Base-by-base conservation (phyloP, 2,888 invertebrate genomes). In the Spilarctia lutea region DNA sequence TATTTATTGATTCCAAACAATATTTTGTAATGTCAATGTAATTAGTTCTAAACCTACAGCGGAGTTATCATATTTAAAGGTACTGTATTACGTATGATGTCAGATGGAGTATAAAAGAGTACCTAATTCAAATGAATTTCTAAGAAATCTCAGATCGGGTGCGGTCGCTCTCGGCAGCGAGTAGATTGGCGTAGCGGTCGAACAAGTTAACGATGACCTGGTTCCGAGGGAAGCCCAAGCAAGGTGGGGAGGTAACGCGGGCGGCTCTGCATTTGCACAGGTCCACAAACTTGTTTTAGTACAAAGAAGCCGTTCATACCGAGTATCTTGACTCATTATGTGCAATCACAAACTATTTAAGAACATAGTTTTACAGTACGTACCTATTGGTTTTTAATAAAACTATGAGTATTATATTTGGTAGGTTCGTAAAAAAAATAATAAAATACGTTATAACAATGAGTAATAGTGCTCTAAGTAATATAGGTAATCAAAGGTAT, bases 121-220 rank as follows among this genome's bases (percentile, higher is more conserved):
- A n/a, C n/a, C n/a, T n/a, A 10, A 39, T n/a, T 8, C 35, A 56
- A 70, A 63, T 30, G 18, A 42, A 56, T 76, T 75, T 70, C 45
- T 52, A 72, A 80, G 65, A 74, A 66, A 80, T 72, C 63, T 73
- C 72, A 85, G 79, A 84, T 85, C 85, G 90, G 91, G 90, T 82
- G 92, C 89, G 91, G 90, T 88, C 82, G 82, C 87, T 86, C 85
- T 86, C 87, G 85, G 82, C 88, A 86, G 83, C 84, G 83, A 86
- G 87, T 83, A 85, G 88, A 60, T 63, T 56, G 71, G 86, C 85
- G 87, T 91, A 92, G 91, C 88, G 91, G 93, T 92, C 89, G 88
- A 85, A 89, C 90, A 87, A 88, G 90, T 90, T 91, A 91, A 91
- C 92, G 94, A 91, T 94, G 94, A 94, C 94, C 94, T 92, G 94